Base-by-base conservation (phyloP, 2,113 vertebrate species). In the Garra rufa region DNA sequence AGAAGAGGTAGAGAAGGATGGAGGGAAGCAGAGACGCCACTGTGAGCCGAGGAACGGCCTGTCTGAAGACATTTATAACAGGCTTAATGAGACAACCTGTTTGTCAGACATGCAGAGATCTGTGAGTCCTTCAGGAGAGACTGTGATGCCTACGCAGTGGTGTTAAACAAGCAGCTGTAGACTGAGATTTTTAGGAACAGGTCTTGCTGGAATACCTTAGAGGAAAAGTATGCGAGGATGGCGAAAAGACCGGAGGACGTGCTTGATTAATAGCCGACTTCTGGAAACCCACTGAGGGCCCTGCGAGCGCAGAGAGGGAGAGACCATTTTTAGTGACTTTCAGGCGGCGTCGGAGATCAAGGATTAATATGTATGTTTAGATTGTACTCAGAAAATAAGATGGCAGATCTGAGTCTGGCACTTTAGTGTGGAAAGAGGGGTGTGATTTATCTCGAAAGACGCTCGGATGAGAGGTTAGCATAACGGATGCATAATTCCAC, bases 1-100 rank as follows among this genome's bases (percentile, higher is more conserved):
- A 77, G 52, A 59, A 43, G 24, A 65, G 28, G 69, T 46, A 50
- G 69, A 43, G 52, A 81, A 34, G 34, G 17, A 46, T 5, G 52
- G 43, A 73, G 85, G 44, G 76, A 67, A 28, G 46, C 57, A 80
- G 71, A 65, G 17, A 43, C 46, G 19, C 24, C 26, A 75, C 61
- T 59, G 80, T 30, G 43, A 41, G 65, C 4, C 0, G 9, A 76
- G 61, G 28, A 26, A 34, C 52, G 34, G 14, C 73, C 43, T 78
- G 76, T 86, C 59, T 65, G 80, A 88, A 81, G 67, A 82, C 30
- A 52, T 90, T 89, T 88, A 87, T 84, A 88, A 87, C 41, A 67
- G 21, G 15, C 38, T 85, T 91, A 89, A 89, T 83, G 75, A 90
- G 83, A 67, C 76, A 48, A 55, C 63, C 77, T 88, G 88, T 86